These are phyloP conservation scores for Rhinogobius similis DNA, from an alignment of 2,113 vertebrate species.

Conservation along the genomic window DNA sequence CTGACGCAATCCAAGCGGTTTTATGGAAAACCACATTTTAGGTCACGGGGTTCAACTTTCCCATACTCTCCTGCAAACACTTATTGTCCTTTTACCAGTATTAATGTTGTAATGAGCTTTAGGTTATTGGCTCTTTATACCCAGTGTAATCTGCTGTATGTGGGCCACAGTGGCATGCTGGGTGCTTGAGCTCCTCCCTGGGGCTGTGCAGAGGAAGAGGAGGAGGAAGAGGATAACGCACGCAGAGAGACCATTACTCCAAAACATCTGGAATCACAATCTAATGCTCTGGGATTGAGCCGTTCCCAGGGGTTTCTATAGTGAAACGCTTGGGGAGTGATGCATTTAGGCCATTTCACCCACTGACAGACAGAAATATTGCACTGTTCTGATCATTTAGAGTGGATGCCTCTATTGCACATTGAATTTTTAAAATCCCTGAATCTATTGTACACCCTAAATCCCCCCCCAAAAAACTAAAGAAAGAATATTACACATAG, in stretches of 20 bases:
- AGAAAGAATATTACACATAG: neutral
- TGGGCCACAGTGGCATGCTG: constrained; percentile 39
- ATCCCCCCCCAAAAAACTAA: too few species aligned
- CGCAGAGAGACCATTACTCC: constrained; percentile 63
- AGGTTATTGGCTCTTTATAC: constrained; percentile 34
- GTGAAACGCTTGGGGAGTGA: constrained; percentile 46
- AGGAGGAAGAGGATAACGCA: constrained; percentile 51
- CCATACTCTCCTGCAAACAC: constrained; percentile 5
- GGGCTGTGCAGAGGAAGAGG: constrained; percentile 44
- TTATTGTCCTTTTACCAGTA: constrained; percentile 19
- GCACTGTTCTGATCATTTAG: neutral
- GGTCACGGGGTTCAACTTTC: neutral
- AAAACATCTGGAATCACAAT: constrained; percentile 76
- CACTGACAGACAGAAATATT: constrained; percentile 42
- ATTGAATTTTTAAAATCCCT: too few species aligned
- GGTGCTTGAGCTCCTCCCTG: constrained; percentile 45
- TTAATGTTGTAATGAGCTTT: constrained; percentile 24
- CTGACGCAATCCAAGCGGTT: neutral
- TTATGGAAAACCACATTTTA: neutral
- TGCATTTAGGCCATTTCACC: constrained; percentile 66
- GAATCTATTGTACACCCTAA: too few species aligned
- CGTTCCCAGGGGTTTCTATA: constrained; percentile 48
- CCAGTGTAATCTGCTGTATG: constrained; percentile 38
- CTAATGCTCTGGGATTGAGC: constrained; percentile 47
- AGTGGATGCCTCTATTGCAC: neutral